Conservation (phyloP, 2,113 vertebrate species). For the Oxygymnocypris stewartii region DNA sequence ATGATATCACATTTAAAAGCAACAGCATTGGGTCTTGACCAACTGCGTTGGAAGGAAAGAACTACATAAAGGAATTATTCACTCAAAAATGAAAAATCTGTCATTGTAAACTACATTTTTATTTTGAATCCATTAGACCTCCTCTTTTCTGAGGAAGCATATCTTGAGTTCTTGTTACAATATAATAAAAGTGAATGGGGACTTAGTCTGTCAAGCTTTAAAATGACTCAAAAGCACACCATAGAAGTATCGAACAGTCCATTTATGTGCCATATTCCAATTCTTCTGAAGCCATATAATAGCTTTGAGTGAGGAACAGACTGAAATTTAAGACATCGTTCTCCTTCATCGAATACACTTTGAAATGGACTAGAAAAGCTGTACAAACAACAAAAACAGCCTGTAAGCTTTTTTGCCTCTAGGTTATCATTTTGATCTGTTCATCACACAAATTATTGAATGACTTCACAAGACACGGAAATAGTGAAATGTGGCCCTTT, state of each 20-base stretch:
- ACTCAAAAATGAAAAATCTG: not conserved
- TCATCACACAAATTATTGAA: not conserved
- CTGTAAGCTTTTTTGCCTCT: not conserved
- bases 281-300: not conserved
- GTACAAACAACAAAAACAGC: not conserved
- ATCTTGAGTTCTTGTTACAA: not conserved
- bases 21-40: not conserved
- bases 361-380: not conserved
- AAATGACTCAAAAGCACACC: not conserved
- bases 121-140: not conserved
- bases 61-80: not conserved
- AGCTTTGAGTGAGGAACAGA: not conserved
- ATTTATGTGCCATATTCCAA: not conserved
- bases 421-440: not conserved
- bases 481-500: not conserved
- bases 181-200: not conserved
- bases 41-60: not conserved
- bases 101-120: not conserved
- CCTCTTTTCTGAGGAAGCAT: not conserved
- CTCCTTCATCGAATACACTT: not conserved
- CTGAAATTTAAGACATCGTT: not conserved
- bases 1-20: constrained; percentile 9
- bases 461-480: not conserved
- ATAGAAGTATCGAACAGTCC: not conserved
- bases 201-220: not conserved